phyloP scores from a whole-genome alignment of 2,797 vertebrate genomes.

The Ptychadena robeensis region DNA sequence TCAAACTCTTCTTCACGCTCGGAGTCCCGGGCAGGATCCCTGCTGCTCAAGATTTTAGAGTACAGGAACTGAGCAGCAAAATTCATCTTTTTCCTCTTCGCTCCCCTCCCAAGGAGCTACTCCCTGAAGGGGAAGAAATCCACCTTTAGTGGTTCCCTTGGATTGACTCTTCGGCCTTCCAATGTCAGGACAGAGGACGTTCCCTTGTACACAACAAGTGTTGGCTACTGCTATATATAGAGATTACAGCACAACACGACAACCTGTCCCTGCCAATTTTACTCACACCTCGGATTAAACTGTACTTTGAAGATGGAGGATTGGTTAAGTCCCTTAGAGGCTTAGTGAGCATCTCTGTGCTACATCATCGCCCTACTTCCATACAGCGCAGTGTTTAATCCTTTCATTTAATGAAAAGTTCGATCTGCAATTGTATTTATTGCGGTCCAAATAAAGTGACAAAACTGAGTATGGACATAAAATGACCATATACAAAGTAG shows the following conservation, averaged over 20 bases:
- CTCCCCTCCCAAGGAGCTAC: neutral
- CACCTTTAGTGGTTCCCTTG: neutral
- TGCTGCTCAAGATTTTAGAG: conserved; percentile 80
- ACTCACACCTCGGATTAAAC: conserved; percentile 80
- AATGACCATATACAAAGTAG: neutral
- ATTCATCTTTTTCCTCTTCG: conserved; percentile 78
- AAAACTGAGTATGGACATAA: neutral
- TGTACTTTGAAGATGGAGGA: conserved; percentile 73
- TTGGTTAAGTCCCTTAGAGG: conserved; percentile 82
- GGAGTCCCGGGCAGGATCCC: conserved; percentile 69
- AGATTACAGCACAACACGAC: conserved; percentile 68
- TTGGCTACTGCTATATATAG: conserved; percentile 72
- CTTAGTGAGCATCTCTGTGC: conserved; percentile 76
- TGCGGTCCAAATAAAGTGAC: neutral
- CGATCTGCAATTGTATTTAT: neutral
- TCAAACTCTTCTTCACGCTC: conserved; percentile 85
- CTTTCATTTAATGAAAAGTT: conserved; percentile 4
- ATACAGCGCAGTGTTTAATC: conserved; percentile 18
- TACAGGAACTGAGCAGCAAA: conserved; percentile 90
- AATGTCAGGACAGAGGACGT: neutral
- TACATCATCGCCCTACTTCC: conserved; percentile 44
- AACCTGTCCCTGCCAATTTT: conserved; percentile 81
- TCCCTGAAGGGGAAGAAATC: conserved; percentile 6
- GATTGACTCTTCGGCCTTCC: neutral
- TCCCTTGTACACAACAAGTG: conserved; percentile 44